Evolutionary conservation across 2,113 vertebrate genomes (phyloP).

Genomic region (Cynoglossus semilaevis): DNA sequence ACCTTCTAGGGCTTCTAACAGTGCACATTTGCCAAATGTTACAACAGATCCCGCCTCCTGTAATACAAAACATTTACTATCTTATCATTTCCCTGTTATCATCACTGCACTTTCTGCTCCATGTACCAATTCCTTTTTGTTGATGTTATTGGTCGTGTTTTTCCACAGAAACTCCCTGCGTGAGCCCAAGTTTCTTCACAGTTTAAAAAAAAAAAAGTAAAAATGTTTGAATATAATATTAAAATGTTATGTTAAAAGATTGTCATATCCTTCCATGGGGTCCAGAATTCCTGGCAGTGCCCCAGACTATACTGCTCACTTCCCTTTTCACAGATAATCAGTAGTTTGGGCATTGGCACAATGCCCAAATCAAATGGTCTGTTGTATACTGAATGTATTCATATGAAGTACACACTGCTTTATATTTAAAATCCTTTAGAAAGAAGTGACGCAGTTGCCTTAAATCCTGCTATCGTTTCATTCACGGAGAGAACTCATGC

Average conservation of each 20-base stretch:
- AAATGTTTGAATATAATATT: too few relatives aligned
- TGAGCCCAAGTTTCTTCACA: too few relatives aligned
- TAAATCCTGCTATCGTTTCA: too few relatives aligned
- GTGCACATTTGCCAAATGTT: constrained; percentile 12
- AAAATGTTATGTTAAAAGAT: too few relatives aligned
- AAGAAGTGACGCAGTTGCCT: not conserved
- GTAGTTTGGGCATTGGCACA: constrained; percentile 37
- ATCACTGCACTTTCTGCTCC: constrained; percentile 1
- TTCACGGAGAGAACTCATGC: not conserved
- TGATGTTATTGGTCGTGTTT: not conserved
- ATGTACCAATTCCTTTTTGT: not conserved
- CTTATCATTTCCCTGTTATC: too few relatives aligned
- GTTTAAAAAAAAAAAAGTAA: too few relatives aligned
- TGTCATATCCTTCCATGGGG: too few relatives aligned
- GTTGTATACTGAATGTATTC: not conserved
- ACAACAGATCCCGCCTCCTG: too few relatives aligned
- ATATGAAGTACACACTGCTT: too few relatives aligned
- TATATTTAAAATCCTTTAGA: too few relatives aligned
- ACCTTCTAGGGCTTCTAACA: not conserved
- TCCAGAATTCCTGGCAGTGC: too few relatives aligned
- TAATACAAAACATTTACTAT: too few relatives aligned
- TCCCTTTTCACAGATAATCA: constrained; percentile 39
- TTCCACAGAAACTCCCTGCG: not conserved
- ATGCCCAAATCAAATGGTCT: constrained; percentile 58
- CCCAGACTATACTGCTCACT: constrained; percentile 5